Conservation (phyloP, 2,797 vertebrate species). For the Alectoris magna region DNA sequence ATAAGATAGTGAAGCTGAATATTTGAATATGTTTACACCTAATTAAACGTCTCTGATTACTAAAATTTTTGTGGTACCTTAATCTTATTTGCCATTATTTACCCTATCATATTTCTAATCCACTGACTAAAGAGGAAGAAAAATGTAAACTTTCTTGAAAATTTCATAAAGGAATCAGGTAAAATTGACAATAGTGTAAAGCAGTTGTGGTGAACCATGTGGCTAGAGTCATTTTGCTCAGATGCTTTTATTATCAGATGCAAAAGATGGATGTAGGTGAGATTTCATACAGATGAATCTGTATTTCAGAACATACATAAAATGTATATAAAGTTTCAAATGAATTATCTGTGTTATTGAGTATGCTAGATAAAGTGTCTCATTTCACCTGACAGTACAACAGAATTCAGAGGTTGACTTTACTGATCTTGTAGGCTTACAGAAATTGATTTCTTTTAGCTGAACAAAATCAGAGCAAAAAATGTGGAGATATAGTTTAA, state of each 20-base stretch:
- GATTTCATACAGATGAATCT: constrained; percentile 1
- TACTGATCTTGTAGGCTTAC: not conserved
- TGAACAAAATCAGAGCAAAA: not conserved
- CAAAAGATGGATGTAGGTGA: not conserved
- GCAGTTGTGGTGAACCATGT: not conserved
- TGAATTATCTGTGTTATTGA: not conserved
- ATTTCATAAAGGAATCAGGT: not conserved
- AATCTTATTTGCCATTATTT: not conserved
- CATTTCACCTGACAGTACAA: not conserved
- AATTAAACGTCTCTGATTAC: not conserved
- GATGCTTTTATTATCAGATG: not conserved
- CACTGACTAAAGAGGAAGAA: not conserved
- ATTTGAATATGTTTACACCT: not conserved
- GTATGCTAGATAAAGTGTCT: not conserved
- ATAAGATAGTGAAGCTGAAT: not conserved
- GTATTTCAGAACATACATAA: not conserved
- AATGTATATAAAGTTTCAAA: not conserved
- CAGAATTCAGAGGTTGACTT: not conserved
- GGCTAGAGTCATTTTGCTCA: not conserved
- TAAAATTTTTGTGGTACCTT: not conserved
- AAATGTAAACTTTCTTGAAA: not conserved
- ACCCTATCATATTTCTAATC: not conserved
- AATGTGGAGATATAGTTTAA: not conserved
- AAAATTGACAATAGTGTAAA: not conserved
- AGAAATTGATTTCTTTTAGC: not conserved